Percentiles rank a stretch among this genome's conserved stretches.
Evolutionary conservation across 2,113 vertebrate species (phyloP).

Genomic region (Pseudorasbora parva): DNA sequence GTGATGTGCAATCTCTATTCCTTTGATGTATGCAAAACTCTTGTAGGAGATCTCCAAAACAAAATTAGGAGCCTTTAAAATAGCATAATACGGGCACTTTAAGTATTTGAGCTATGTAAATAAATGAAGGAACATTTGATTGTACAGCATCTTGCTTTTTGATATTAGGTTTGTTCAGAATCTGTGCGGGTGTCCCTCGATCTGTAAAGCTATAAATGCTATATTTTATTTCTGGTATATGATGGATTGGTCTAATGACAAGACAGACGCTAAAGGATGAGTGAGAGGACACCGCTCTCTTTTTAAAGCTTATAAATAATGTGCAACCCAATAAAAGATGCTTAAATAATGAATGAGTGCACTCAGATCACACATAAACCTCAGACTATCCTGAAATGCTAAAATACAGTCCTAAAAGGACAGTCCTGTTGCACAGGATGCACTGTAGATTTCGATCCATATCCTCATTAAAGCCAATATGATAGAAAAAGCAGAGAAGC

Average conservation of each 20-base stretch:
- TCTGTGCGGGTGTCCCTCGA: not conserved
- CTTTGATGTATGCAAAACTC: no score
- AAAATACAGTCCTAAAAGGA: not conserved
- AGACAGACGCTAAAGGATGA: conserved; percentile 31
- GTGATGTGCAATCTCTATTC: no score
- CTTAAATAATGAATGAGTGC: conserved; percentile 56
- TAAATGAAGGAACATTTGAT: not conserved
- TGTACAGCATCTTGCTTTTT: not conserved
- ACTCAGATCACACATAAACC: conserved; percentile 47
- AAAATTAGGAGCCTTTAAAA: no score
- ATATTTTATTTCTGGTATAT: not conserved
- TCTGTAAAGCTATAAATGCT: not conserved
- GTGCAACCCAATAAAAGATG: conserved; percentile 57
- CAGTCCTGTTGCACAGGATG: not conserved
- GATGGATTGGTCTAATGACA: conserved; percentile 29
- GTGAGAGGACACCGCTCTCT: conserved; percentile 26
- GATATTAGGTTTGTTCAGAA: not conserved
- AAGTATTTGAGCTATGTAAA: not conserved
- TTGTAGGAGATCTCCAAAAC: no score
- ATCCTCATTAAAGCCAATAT: not conserved
- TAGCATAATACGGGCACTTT: no score
- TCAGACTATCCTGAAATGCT: conserved; percentile 36
- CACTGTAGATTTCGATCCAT: not conserved
- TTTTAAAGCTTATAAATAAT: conserved; percentile 61
- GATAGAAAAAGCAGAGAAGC: not conserved